phyloP scores from a whole-genome alignment of 2,888 invertebrate genomes.

The Callyntrura sp. region DNA sequence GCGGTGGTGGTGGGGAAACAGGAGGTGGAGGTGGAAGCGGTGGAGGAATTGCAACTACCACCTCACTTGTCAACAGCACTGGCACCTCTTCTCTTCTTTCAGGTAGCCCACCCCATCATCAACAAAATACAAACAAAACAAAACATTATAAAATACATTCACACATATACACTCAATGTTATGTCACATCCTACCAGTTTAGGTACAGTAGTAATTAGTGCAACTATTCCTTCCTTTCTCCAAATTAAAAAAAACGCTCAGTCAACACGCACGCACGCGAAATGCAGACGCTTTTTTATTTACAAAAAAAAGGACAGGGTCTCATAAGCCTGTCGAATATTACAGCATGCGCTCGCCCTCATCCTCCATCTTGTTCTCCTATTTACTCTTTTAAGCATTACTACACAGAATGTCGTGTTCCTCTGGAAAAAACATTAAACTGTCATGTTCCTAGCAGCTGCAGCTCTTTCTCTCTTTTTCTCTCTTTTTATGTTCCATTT shows the following conservation, averaged over 20 bases:
- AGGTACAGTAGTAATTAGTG: not conserved
- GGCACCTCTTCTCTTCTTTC: constrained; percentile 74
- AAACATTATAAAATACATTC: constrained; percentile 10
- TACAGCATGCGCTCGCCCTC: constrained; percentile 27
- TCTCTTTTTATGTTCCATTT: constrained; percentile 8
- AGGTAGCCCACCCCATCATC: constrained; percentile 75
- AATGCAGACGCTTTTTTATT: not conserved
- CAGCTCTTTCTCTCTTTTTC: constrained; percentile 49
- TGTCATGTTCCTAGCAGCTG: not conserved
- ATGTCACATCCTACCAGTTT: constrained; percentile 28
- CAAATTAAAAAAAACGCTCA: constrained; percentile 4
- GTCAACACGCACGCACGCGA: constrained; percentile 14
- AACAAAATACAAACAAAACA: constrained; percentile 65
- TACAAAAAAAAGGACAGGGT: not conserved
- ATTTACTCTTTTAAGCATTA: constrained; percentile 16
- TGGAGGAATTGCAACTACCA: constrained; percentile 70
- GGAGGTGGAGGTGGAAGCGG: constrained; percentile 67
- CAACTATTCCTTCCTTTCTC: not conserved
- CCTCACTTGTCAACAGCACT: constrained; percentile 77
- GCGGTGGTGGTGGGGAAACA: constrained; percentile 67
- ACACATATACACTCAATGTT: not conserved
- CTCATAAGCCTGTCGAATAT: not conserved
- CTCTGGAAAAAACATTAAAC: constrained; percentile 6
- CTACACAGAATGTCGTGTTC: not conserved
- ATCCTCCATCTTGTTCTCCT: not conserved